Evolutionary conservation across 2,888 invertebrate species (phyloP), one percentile per base, ranked within the genome.

Genomic region (Terebella lapidaria): DNA sequence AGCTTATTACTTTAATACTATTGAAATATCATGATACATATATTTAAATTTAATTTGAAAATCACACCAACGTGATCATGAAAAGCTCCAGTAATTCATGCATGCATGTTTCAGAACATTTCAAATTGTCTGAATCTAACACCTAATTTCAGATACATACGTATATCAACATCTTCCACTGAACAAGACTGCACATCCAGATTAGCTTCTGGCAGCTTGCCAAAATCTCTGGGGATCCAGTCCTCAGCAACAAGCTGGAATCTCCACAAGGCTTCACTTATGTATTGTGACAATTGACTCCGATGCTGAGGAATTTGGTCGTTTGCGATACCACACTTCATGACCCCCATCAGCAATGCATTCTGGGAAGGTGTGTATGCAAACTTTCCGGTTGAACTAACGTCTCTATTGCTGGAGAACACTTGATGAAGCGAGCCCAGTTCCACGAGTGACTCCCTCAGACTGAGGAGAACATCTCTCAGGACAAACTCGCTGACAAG

Each of bases 181-280:
- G n/a, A n/a, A n/a, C n/a, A n/a, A n/a, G n/a, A n/a, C n/a, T n/a
- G n/a, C n/a, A n/a, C 42, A 35, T 35, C 42, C 42, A 35, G n/a
- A 35, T n/a, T 35, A 10, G 10, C 10, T 15, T 49, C 49, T 5
- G 49, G 18, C 49, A 49, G 24, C 18, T 22, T 49, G 10, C 49
- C 49, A 24, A n/a, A 49, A 5, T 49, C 49, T 24, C 24, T 53
- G 22, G 62, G 57, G 22, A 62, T 24, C 54, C 56, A 57, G 28
- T 54, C 54, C 5, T 53, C 55, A 3, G 58, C 53, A 10, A 89
- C 84, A 52, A 90, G 77, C 72, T 89, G 87, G 69, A 88, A 82
- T 71, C 89, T 85, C 89, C 89, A 90, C 61, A 85, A 81, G 4
- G 88, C 88, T 76, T 89, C 88, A 64, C 84, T 85, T 2, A 88